Percentiles rank a stretch among this genome's conserved stretches.
Evolutionary conservation across 2,888 invertebrate genomes (phyloP).

Genomic region (Tuberolachnus salignus): DNA sequence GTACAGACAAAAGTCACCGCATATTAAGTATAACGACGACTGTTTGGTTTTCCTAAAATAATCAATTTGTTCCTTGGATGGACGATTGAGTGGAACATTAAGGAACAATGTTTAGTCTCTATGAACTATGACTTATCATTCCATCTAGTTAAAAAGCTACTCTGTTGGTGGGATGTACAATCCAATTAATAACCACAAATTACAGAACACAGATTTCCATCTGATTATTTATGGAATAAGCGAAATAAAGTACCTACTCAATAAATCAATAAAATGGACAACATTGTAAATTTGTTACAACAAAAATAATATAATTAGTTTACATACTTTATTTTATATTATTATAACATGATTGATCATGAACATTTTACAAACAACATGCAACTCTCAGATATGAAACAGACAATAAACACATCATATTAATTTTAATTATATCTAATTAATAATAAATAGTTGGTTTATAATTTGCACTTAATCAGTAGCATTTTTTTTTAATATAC

Average conservation of each 20-base stretch:
- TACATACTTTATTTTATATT: constrained; percentile 29
- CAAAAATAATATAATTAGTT: constrained; percentile 6
- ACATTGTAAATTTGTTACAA: neutral
- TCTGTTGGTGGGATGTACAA: neutral
- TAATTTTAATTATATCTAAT: constrained; percentile 44
- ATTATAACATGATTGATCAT: constrained; percentile 17
- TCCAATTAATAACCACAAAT: too few relatives aligned
- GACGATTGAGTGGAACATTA: too few relatives aligned
- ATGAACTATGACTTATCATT: too few relatives aligned
- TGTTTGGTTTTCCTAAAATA: too few relatives aligned
- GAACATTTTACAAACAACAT: constrained; percentile 26
- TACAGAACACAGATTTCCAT: too few relatives aligned
- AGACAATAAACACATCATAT: constrained; percentile 27
- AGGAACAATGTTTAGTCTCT: too few relatives aligned
- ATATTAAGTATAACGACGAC: too few relatives aligned
- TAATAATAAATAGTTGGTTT: constrained; percentile 19
- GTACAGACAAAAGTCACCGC: too few relatives aligned
- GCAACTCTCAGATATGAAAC: neutral
- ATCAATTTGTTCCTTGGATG: too few relatives aligned
- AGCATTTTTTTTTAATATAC: constrained; percentile 10
- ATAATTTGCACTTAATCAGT: neutral
- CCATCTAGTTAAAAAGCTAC: too few relatives aligned
- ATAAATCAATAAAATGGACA: neutral
- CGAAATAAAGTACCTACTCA: neutral
- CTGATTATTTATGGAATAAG: neutral